Percentiles rank a stretch among this genome's conserved stretches.
Evolutionary conservation across 1,140 invertebrate species (phyloP).

Genomic region (Sipha flava): DNA sequence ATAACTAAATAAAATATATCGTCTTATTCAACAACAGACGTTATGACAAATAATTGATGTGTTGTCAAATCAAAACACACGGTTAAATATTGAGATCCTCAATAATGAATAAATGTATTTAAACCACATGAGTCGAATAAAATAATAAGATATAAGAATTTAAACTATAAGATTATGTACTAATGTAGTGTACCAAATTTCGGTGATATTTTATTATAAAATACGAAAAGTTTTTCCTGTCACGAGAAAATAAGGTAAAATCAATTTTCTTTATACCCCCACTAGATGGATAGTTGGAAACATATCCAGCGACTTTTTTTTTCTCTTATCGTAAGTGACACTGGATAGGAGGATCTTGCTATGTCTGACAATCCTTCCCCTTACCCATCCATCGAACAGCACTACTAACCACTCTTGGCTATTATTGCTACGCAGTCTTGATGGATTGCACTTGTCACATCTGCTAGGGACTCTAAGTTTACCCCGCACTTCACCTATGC

Average conservation of each 20-base stretch:
- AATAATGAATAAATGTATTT: too few relatives aligned
- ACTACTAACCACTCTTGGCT: slow-evolving; percentile 3
- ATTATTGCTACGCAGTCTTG: not conserved
- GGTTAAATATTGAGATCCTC: too few relatives aligned
- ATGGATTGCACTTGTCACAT: slow-evolving; percentile 25
- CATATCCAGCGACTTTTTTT: not conserved
- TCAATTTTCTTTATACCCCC: slow-evolving; percentile 9
- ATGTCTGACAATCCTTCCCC: not conserved
- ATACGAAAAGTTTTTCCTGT: not conserved
- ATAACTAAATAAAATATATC: too few relatives aligned
- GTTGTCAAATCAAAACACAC: too few relatives aligned
- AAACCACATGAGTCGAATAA: too few relatives aligned
- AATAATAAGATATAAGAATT: too few relatives aligned
- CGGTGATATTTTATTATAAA: not conserved
- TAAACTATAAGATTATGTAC: too few relatives aligned
- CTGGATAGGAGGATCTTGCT: not conserved
- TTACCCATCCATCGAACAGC: not conserved
- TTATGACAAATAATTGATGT: too few relatives aligned
- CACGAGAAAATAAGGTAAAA: not conserved
- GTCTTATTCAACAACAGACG: too few relatives aligned
- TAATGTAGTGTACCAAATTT: not conserved
- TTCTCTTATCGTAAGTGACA: slow-evolving; percentile 1
- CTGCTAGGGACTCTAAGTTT: not conserved
- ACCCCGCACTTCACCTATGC: not conserved
- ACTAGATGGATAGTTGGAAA: not conserved